Conservation (phyloP, 2,113 vertebrate species). For the Telmatochromis sp. region DNA sequence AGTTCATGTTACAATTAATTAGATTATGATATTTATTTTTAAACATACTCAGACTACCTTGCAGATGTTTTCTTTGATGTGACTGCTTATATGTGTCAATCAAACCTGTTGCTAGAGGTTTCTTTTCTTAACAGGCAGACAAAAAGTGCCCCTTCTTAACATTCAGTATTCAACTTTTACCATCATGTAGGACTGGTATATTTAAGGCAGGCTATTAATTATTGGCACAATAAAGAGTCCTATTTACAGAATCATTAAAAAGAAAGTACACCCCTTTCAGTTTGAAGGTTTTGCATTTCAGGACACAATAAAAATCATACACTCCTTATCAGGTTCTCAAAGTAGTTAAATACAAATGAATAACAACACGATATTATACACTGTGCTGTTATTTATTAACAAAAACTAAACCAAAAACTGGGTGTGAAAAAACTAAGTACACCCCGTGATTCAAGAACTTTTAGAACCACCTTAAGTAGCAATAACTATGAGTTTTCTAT, state of each 20-base stretch:
- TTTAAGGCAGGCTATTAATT: neutral
- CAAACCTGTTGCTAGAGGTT: neutral
- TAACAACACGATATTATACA: neutral
- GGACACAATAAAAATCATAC: neutral
- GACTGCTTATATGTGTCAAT: neutral
- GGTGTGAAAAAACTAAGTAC: neutral
- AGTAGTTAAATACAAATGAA: neutral
- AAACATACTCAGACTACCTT: neutral
- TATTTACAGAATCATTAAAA: neutral
- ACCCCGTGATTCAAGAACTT: neutral
- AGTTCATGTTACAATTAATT: neutral
- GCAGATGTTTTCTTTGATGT: neutral
- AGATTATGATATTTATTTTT: neutral
- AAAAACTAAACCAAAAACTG: neutral
- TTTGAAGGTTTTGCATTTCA: neutral
- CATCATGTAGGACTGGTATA: neutral
- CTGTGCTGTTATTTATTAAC: neutral
- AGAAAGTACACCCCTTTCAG: neutral
- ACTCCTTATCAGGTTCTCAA: neutral
- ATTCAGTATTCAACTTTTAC: neutral
- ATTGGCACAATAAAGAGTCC: neutral
- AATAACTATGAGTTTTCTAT: too few relatives aligned
- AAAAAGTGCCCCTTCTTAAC: neutral
- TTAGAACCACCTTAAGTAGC: neutral
- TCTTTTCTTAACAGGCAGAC: neutral